Evolutionary conservation across 2,888 invertebrate species (phyloP), one percentile per base, ranked within the genome.

Genomic region (Meghimatium bilineatum): DNA sequence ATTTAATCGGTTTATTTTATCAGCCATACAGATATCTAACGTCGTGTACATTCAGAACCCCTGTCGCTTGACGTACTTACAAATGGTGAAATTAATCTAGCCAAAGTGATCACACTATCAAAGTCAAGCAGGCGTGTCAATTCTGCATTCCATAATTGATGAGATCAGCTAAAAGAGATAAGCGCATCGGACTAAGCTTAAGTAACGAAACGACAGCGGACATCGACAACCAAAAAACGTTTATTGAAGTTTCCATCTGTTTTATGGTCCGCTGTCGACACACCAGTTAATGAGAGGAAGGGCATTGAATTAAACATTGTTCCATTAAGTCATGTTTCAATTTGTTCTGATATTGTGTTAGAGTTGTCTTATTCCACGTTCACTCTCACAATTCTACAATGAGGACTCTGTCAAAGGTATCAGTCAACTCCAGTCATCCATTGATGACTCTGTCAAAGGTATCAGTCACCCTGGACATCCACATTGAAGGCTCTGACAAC

Each of bases 111-210:
- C 49, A 44, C 26, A 12, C 44, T 17, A 72, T 44, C 72, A 72
- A 26, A 26, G 44, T 44, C 44, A 49, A 72, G 44, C 72, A 49
- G 44, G 72, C 72, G 44, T 72, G 72, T 23, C 44, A 72, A 72
- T 26, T 29, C 14, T 8, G 49, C 44, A n/a, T 29, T 72, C 14
- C 44, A 72, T 72, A 72, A 72, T 72, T 72, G 72, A 72, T 14
- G n/a, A 44, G 10, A 10, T 29, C 72, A 72, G n/a, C 12, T 1
- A 17, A 49, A n/a, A 38, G 44, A 44, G 72, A 72, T 72, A 17
- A n/a, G 14, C 14, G 44, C n/a, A 23, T 29, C 44, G 44, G 72
- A 29, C 23, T 3, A 29, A 14, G 12, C n/a, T 1, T 5, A 63
- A 63, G 60, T 63, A n/a, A 23, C 60, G n/a, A 23, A n/a, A 63